These are phyloP conservation scores for Habropoda laboriosa DNA, from an alignment of 1,140 invertebrate species.

Conservation along the genomic window DNA sequence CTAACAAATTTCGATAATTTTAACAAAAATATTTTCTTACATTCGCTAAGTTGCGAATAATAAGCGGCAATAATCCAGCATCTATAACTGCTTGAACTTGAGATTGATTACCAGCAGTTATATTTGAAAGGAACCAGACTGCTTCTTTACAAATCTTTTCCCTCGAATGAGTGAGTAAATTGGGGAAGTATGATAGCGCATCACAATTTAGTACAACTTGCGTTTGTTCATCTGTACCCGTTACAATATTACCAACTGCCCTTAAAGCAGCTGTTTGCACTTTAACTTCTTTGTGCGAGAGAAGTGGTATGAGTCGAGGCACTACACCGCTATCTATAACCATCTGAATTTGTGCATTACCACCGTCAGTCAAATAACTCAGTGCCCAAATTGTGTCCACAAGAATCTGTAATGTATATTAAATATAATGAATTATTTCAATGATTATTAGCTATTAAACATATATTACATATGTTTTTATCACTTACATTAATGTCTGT, in stretches of 20 bases:
- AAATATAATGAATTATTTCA: not conserved
- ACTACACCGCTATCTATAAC: constrained; percentile 98
- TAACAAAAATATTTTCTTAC: constrained; percentile 75
- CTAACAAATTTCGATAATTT: not conserved
- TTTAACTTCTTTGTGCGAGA: constrained; percentile 98
- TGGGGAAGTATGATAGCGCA: constrained; percentile 95
- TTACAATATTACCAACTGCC: constrained; percentile 99
- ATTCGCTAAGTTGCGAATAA: constrained; percentile 93
- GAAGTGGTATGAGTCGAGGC: constrained; percentile 95
- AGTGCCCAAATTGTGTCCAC: constrained; percentile 99
- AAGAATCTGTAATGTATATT: constrained; percentile 87
- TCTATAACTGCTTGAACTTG: constrained; percentile 99
- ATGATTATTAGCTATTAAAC: not conserved
- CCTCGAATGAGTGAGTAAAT: constrained; percentile 93
- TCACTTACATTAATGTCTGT: constrained; percentile 95
- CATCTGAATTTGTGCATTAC: constrained; percentile 99
- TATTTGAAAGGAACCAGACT: constrained; percentile 99
- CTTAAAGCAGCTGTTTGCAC: constrained; percentile 98
- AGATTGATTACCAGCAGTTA: constrained; percentile 98
- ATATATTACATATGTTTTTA: not conserved
- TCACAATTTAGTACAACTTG: constrained; percentile 87
- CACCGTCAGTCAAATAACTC: constrained; percentile 98
- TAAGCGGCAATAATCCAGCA: constrained; percentile 95
- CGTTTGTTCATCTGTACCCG: constrained; percentile 99
- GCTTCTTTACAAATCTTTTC: constrained; percentile 96